phyloP scores from a whole-genome alignment of 2,113 vertebrate genomes.

The Eudyptes chrysolophus region DNA sequence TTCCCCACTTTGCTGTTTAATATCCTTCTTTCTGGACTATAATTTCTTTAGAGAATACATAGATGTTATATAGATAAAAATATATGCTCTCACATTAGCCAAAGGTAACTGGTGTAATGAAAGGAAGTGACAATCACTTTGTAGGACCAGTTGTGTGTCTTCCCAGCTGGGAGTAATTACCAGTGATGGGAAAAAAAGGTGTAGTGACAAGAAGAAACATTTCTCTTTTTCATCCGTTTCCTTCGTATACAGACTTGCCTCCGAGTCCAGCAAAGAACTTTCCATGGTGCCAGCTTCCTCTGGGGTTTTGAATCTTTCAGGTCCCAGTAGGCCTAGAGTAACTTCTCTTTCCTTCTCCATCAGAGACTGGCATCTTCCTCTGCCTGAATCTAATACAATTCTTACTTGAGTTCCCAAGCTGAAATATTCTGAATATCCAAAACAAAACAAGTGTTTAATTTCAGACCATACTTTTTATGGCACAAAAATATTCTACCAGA shows the following conservation, averaged over 20 bases:
- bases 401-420: background rate
- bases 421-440: slow-evolving; percentile 19
- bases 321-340: background rate
- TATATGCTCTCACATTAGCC: background rate
- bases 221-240: background rate
- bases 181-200: background rate
- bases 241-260: background rate
- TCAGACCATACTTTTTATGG: background rate
- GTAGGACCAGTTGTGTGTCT: background rate
- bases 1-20: background rate
- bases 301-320: background rate
- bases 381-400: background rate
- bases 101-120: background rate
- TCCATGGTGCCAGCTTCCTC: background rate
- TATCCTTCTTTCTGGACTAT: background rate
- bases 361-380: background rate
- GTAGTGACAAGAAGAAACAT: background rate
- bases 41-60: background rate
- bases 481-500: background rate
- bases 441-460: slow-evolving; percentile 12
- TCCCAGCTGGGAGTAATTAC: background rate
- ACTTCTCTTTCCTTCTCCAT: background rate
- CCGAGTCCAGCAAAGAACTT: background rate
- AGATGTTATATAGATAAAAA: background rate
- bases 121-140: background rate